Base-by-base conservation (phyloP, 2,888 invertebrate genomes). In the Orchestes rusci region DNA sequence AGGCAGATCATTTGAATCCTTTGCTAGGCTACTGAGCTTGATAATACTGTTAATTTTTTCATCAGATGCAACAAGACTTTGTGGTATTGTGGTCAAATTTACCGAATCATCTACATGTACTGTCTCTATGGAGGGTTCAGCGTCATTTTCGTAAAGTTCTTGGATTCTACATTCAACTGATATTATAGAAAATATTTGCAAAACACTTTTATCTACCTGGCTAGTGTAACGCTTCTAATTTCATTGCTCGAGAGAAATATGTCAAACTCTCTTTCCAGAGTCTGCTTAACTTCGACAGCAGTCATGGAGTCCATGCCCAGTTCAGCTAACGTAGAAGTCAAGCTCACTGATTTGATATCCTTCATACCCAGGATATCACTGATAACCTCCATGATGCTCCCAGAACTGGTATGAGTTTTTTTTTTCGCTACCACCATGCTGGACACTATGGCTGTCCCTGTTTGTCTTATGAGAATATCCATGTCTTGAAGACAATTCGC, bases 231-330 rank as follows among this genome's bases (percentile, higher is more conserved):
- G 1, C 77, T 76, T 37, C 92, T 76, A 45, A 94, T 82, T 55
- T 94, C 92, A 61, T 89, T 85, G 3, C 91, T 83, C 0, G 89
- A 82, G 2, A 96, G 71, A 63, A 83, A 81, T 40, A 95, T 71
- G 61, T 94, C 92, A 62, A 84, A 93, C 63, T 92, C 89, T 56
- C 90, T 73, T 65, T 94, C 93, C 2, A 94, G 67, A 0, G 85
- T 84, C 68, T 94, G 93, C 57, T 94, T 94, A 55, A 97, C 91
- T 69, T 97, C 95, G 0, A 94, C 90, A 0, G 89, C 91, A 91
- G 93, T 95, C 73, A 96, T 81, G 2, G 95, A 95, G 70, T 97
- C 95, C 82, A 97, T 87, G 23, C 96, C 96, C 51, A 97, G 72
- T 64, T 96, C 95, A 1, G 90, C 87, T 2, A 97, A 71, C 0